Percentiles rank a stretch among this genome's conserved stretches.
Conservation (phyloP, 2,113 vertebrate species). For the Hepsetus odoe region DNA sequence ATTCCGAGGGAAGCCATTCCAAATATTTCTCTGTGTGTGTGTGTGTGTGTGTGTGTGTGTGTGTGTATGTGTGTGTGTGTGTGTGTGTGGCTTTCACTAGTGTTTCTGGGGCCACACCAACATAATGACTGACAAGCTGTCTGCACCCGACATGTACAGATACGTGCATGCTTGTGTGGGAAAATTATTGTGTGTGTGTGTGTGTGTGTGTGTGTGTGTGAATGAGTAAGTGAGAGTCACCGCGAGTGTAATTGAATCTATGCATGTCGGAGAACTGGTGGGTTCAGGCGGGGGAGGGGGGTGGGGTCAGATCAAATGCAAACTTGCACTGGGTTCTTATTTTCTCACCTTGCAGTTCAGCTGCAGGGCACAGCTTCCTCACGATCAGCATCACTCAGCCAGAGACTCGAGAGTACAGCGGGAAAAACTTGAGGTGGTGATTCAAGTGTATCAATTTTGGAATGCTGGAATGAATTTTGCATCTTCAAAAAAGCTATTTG, state of each 20-base stretch:
- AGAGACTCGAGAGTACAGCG: neutral
- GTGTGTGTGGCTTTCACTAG: constrained; percentile 36
- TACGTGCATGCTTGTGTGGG: constrained; percentile 22
- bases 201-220: constrained; percentile 26
- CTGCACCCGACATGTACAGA: neutral
- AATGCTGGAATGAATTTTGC: neutral
- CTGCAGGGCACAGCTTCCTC: neutral
- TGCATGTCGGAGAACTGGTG: constrained; percentile 11
- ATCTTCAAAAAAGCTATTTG: no score
- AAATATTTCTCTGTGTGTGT: constrained; percentile 79
- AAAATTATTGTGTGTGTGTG: neutral
- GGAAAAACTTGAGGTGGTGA: neutral
- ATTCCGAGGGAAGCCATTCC: constrained; percentile 81
- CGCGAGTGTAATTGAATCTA: constrained; percentile 43
- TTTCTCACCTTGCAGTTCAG: neutral
- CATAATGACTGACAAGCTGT: constrained; percentile 48
- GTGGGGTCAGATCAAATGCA: neutral
- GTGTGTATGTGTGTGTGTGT: constrained; percentile 67
- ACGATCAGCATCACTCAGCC: neutral
- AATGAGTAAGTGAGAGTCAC: constrained; percentile 23
- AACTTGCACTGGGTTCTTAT: neutral
- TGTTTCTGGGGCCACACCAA: constrained; percentile 29
- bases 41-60: constrained; percentile 54
- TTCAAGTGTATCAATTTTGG: neutral
- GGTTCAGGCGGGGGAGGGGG: no score